Evolutionary conservation across 1,140 invertebrate species (phyloP).

Genomic region (Oedothorax gibbosus): DNA sequence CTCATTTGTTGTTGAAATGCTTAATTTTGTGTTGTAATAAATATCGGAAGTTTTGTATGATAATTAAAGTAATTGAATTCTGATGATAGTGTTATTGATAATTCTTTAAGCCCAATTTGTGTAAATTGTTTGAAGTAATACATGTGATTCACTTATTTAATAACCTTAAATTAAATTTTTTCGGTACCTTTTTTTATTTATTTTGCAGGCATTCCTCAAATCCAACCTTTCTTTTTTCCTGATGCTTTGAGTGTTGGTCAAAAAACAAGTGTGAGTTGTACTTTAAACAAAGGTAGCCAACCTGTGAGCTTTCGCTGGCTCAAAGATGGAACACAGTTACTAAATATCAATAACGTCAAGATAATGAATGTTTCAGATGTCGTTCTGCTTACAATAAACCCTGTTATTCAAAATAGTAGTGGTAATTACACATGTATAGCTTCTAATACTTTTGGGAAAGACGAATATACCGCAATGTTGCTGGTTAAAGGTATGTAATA

Average conservation of each 20-base stretch:
- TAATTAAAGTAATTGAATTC: too few species aligned
- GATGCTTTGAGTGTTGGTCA: constrained; percentile 27
- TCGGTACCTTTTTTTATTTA: too few species aligned
- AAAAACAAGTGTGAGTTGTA: constrained; percentile 68
- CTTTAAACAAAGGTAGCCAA: constrained; percentile 79
- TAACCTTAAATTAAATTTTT: too few species aligned
- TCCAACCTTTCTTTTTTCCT: constrained; percentile 56
- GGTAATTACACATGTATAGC: constrained; percentile 83
- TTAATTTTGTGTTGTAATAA: too few species aligned
- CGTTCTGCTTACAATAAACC: constrained; percentile 68
- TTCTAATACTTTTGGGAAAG: constrained; percentile 75
- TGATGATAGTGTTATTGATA: too few species aligned
- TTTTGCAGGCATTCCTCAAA: constrained; percentile 34
- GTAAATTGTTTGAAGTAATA: too few species aligned
- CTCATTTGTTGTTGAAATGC: too few species aligned
- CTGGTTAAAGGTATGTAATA: constrained; percentile 72
- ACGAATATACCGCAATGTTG: constrained; percentile 74
- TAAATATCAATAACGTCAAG: constrained; percentile 64
- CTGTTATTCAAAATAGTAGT: constrained; percentile 72
- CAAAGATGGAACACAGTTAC: constrained; percentile 66
- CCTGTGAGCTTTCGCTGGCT: constrained; percentile 74
- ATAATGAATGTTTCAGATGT: too few species aligned
- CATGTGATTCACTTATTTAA: background rate
- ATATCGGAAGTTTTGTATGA: too few species aligned
- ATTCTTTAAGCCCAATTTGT: too few species aligned